Evolutionary conservation across 2,113 vertebrate species (phyloP).

Genomic region (Peromyscus polionotus): DNA sequence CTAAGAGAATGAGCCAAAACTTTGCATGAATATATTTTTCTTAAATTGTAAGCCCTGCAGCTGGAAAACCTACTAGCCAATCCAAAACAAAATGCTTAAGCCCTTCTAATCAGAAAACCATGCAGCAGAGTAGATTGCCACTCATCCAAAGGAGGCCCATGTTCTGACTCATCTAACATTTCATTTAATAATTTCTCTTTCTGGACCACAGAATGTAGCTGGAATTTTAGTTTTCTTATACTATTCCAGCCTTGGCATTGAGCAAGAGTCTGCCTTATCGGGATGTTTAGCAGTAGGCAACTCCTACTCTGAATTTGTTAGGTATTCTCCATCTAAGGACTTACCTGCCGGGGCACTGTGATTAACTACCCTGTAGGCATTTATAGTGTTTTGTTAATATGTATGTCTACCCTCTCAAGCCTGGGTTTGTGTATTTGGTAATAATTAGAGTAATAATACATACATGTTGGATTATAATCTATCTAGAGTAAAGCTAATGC

Average conservation of each 20-base stretch:
- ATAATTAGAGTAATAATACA: background rate
- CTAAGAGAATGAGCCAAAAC: slow-evolving; percentile 64
- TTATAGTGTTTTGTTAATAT: slow-evolving; percentile 6
- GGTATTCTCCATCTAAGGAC: background rate
- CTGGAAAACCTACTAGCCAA: slow-evolving; percentile 40
- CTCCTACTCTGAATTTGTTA: background rate
- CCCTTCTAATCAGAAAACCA: slow-evolving; percentile 65
- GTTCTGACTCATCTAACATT: slow-evolving; percentile 66
- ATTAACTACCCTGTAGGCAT: background rate
- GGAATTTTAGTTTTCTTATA: slow-evolving; percentile 62
- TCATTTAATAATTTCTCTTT: slow-evolving; percentile 68
- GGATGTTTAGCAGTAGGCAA: background rate
- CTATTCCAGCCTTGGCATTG: slow-evolving; percentile 48
- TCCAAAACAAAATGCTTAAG: slow-evolving; percentile 64
- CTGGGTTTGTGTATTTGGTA: background rate
- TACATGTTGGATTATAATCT: background rate
- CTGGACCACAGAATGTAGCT: slow-evolving; percentile 47
- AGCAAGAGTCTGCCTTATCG: background rate
- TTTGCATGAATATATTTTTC: slow-evolving; percentile 58
- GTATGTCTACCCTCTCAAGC: background rate
- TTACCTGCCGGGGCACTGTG: background rate
- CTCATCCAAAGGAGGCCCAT: slow-evolving; percentile 51
- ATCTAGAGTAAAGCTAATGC: slow-evolving; percentile 10
- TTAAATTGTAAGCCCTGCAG: slow-evolving; percentile 41
- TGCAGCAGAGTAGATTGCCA: slow-evolving; percentile 43